Conservation (phyloP, 2,888 invertebrate species). For the Drosophila mayaguana region DNA sequence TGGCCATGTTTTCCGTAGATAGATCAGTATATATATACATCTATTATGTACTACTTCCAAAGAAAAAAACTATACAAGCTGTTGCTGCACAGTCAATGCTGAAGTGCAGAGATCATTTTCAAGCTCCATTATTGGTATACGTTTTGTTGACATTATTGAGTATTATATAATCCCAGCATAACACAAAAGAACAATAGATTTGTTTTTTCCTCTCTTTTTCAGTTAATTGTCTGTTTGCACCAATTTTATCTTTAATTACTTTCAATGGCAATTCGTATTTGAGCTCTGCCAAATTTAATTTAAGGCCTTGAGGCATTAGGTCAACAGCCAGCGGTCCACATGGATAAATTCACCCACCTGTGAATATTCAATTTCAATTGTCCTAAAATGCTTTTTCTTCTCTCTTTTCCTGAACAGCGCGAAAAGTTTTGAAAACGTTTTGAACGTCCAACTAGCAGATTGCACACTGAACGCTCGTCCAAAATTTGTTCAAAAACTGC, state of each 20-base stretch:
- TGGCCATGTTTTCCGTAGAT: slow-evolving; percentile 52
- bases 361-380: slow-evolving; percentile 58
- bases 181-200: slow-evolving; percentile 41
- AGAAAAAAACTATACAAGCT: slow-evolving; percentile 3
- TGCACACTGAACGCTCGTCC: slow-evolving; percentile 57
- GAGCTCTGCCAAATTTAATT: slow-evolving; percentile 3
- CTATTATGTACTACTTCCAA: slow-evolving; percentile 10
- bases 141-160: slow-evolving; percentile 47
- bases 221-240: slow-evolving; percentile 19
- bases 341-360: slow-evolving; percentile 68
- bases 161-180: slow-evolving; percentile 64
- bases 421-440: slow-evolving; percentile 27
- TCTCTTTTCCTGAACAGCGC: slow-evolving; percentile 17
- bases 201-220: slow-evolving; percentile 44
- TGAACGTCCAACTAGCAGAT: slow-evolving; percentile 37
- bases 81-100: slow-evolving; percentile 8
- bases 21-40: slow-evolving; percentile 12
- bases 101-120: slow-evolving; percentile 16
- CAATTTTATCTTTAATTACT: slow-evolving; percentile 1
- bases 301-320: slow-evolving; percentile 18
- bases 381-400: slow-evolving; percentile 28
- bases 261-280: slow-evolving; percentile 11
- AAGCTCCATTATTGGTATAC: slow-evolving; percentile 15
- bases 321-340: slow-evolving; percentile 4
- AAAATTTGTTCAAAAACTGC: slow-evolving; percentile 54